A percentile compares a stretch with the other conserved stretches of the same genome.
phyloP scores from a whole-genome alignment of 2,888 invertebrate genomes.

The Tuta absoluta region DNA sequence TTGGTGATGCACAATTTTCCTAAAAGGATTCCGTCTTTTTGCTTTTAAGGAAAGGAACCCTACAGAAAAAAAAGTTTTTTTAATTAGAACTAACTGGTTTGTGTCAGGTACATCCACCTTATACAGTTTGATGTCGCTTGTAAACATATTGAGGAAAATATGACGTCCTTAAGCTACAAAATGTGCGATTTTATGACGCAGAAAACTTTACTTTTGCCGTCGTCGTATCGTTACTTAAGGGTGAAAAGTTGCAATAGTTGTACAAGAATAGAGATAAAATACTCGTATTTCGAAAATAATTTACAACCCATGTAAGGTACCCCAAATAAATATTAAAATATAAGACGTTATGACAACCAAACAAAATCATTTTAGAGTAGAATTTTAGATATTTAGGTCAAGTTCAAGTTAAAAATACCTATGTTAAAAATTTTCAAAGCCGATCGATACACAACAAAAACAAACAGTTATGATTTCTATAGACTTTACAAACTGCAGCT shows the following conservation, averaged over 20 bases:
- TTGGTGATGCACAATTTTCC: too few species aligned
- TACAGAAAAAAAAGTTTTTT: too few species aligned
- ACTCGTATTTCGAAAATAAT: too few species aligned
- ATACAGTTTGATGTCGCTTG: constrained; percentile 47
- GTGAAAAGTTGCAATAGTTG: neutral
- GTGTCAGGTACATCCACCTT: neutral
- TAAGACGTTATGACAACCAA: too few species aligned
- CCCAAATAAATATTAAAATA: too few species aligned
- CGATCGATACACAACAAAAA: neutral
- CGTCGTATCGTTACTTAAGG: neutral
- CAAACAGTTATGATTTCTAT: neutral
- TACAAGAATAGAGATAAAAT: neutral
- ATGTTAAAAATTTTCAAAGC: too few species aligned
- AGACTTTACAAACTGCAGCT: constrained; percentile 1
- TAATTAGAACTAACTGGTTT: neutral
- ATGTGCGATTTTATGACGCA: constrained; percentile 46
- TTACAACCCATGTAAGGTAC: too few species aligned
- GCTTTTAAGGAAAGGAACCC: too few species aligned
- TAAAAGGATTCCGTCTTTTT: too few species aligned
- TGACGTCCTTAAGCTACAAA: constrained; percentile 50
- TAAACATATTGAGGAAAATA: constrained; percentile 54
- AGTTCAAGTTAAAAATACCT: too few species aligned
- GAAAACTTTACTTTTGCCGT: constrained; percentile 32
- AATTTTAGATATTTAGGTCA: too few species aligned
- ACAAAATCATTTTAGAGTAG: too few species aligned